These are phyloP conservation scores for Ischnus inquisitorius DNA, from an alignment of 2,888 invertebrate species.

Conservation along the genomic window DNA sequence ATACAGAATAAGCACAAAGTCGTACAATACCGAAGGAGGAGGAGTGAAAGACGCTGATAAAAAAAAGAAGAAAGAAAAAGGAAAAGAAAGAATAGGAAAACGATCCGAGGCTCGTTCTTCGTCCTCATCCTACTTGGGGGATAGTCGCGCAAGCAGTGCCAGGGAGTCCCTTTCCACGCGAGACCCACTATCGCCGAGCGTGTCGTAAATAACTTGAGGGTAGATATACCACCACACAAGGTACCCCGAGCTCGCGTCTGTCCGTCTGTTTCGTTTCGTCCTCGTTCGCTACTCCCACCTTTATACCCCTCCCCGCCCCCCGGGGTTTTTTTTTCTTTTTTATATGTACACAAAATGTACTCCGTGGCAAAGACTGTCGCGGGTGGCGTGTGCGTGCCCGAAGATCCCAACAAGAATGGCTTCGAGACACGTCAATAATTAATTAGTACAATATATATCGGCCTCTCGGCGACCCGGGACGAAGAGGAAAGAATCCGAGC, in stretches of 20 bases:
- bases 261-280: constrained; percentile 28
- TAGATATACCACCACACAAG: constrained; percentile 71
- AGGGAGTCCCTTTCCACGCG: constrained; percentile 72
- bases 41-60: background rate
- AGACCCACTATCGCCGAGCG: constrained; percentile 73
- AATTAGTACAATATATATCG: constrained; percentile 83
- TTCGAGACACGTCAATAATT: constrained; percentile 81
- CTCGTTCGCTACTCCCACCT: constrained; percentile 23
- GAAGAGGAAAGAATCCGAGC: background rate
- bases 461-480: constrained; percentile 47
- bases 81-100: constrained; percentile 19
- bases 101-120: constrained; percentile 15
- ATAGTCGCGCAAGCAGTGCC: constrained; percentile 67
- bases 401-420: constrained; percentile 77
- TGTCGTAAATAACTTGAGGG: constrained; percentile 75
- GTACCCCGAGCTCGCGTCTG: constrained; percentile 60
- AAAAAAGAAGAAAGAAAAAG: constrained; percentile 3
- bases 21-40: constrained; percentile 12
- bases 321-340: background rate
- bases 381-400: constrained; percentile 57
- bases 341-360: constrained; percentile 14
- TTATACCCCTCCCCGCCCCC: background rate
- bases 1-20: constrained; percentile 32
- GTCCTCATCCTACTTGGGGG: constrained; percentile 35
- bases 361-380: constrained; percentile 9